Base-by-base conservation (phyloP, 2,888 invertebrate genomes). In the Phortica okadai region DNA sequence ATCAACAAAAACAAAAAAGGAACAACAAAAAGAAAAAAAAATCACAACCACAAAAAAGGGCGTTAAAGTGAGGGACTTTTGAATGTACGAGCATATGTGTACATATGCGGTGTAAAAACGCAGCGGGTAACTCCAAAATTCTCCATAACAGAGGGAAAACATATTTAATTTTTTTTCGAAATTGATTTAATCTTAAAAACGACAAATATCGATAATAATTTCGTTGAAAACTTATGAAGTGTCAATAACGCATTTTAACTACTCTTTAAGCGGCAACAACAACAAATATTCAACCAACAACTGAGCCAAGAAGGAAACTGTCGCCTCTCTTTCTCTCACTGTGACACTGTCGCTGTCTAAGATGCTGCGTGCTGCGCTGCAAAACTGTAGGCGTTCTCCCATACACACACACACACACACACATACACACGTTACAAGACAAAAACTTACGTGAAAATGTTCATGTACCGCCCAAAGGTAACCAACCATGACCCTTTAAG, bases 211-310 rank as follows among this genome's bases (percentile, higher is more conserved):
- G 73, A 75, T 77, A 74, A 70, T 78, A 76, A 75, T 78, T 77
- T 76, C 69, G 70, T 76, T 76, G 77, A 73, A 74, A 78, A 78
- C 76, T 80, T 79, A 77, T 80, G 79, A 83, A 80, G 82, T 83
- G 83, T 83, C 83, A 80, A 82, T 78, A 76, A 77, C 77, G 74
- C 73, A 75, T 72, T 73, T 58, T 45, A 75, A 79, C 80, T 79
- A 77, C 75, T 74, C 44, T 58, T 69, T 25, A 58, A 44, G 50
- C 56, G 42, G 16, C 56, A 58, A 44, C n/a, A 59, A 16, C 58
- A 7, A 59, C 21, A 1, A 16, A 11, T 7, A n/a, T 59, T 59
- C 14, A 59, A 50, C 45, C 45, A 11, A 14, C 14, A 50, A 14
- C 50, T 50, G 50, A 6, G 50, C 58, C n/a, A 7, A 59, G 1